Evolutionary conservation across 2,888 invertebrate genomes (phyloP), one percentile per base, ranked within the genome.

Genomic region (Drosophila paranaensis): DNA sequence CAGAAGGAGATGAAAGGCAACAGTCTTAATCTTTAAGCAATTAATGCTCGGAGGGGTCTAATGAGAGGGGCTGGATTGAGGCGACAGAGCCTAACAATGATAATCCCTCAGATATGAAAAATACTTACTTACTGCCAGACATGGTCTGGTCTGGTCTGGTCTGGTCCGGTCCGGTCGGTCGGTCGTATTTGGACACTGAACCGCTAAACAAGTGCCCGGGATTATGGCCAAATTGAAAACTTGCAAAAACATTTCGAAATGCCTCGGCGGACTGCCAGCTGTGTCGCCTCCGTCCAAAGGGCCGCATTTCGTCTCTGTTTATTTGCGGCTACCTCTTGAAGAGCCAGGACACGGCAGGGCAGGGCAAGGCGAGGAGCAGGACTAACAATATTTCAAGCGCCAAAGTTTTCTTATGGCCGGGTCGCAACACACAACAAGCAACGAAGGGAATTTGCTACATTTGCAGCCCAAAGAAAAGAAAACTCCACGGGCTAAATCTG

Each of bases 341-440:
- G 20, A 20, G 20, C 2, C 20, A 20, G 20, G 20, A 2, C 20
- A 20, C 20, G 20, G 20, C 20, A 20, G 9, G 30, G 40, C 16
- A n/a, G 40, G 25, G 33, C 27, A 13, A 40, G 70, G 70, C 68
- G 25, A n/a, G 51, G 68, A 67, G 69, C 70, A 82, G 63, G 73
- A 68, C 72, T 70, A 86, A 84, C 88, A 86, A 88, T 86, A 81
- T 88, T 86, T 88, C 81, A 86, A 88, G 78, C 74, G 82, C 79
- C 65, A 82, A 82, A 83, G 58, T 88, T 82, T 87, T 78, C 81
- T 65, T 74, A 60, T 61, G 64, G 64, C 48, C 69, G 54, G 81
- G 39, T 35, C 30, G 13, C 11, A 51, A 70, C 79, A 72, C 74
- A 79, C 74, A 81, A 73, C 63, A 69, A 50, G 37, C 33, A 53